Base-by-base conservation (phyloP, 2,113 vertebrate genomes). In the Garra rufa region DNA sequence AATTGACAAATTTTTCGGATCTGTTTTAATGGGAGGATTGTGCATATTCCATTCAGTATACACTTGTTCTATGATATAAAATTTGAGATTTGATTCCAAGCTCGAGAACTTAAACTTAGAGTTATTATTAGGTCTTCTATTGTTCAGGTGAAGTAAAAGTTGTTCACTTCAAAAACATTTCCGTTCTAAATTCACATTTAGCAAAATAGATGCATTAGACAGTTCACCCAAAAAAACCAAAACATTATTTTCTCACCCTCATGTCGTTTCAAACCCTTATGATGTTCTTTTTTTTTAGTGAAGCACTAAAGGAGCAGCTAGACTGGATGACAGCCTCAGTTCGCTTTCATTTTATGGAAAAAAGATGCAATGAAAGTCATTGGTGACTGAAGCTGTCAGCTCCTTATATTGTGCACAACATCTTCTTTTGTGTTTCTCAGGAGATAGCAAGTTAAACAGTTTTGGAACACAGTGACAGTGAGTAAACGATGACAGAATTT, bases 281-380 rank as follows among this genome's bases (percentile, higher is more conserved):
- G 41, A 73, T 13, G 43, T 73, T 73, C 70, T 73, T 73, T 73
- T n/a, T 73, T n/a, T 73, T 73, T 11, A 1, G 41, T 26, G 70
- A 43, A 14, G 46, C 41, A 26, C 70, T 41, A 73, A 71, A 73
- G 41, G 70, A 73, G 41, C 8, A 46, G 41, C 44, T 73, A 46
- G 70, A 11, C 10, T 8, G 41, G 69, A 73, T 44, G 69, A 44
- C 41, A 15, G 70, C n/a, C 11, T 24, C n/a, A 9, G 70, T 46
- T 46, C n/a, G 13, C 70, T 46, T 73, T 73, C 5, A 46, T 73
- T 46, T 73, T 73, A 73, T 44, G 41, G 70, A 44, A 26, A 73
- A 44, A 43, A 71, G 41, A 46, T 26, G 70, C 70, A 15, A 8
- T 26, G 41, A 26, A 46, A 14, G 70, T 26, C 11, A 73, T n/a